Percentiles rank a stretch among this genome's conserved stretches.
phyloP scores from a whole-genome alignment of 1,140 invertebrate genomes.

The Plodia interpunctella region DNA sequence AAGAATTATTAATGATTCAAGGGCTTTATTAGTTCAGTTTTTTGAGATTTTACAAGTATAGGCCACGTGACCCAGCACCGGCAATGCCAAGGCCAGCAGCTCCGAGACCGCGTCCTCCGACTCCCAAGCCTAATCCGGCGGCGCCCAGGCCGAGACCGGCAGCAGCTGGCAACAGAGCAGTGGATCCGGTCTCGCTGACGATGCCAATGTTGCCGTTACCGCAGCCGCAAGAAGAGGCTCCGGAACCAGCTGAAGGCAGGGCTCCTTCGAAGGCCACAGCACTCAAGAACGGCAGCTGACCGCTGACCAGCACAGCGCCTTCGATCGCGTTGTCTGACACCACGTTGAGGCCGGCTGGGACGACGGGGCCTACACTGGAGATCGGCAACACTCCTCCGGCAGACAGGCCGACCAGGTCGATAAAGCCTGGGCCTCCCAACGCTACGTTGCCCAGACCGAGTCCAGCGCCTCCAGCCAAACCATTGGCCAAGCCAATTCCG shows the following conservation, averaged over 20 bases:
- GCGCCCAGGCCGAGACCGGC: constrained; percentile 11
- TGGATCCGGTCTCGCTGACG: constrained; percentile 5
- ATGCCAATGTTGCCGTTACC: constrained; percentile 30
- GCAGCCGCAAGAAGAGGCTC: constrained; percentile 21
- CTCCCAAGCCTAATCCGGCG: not conserved
- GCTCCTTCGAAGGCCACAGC: constrained; percentile 36
- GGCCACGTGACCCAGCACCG: not conserved
- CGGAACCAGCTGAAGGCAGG: constrained; percentile 26
- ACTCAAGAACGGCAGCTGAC: constrained; percentile 39
- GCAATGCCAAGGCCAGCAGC: not conserved
- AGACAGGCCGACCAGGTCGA: not conserved
- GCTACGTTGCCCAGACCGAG: not conserved
- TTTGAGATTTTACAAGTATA: not conserved
- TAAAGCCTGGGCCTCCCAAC: not conserved
- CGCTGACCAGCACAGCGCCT: constrained; percentile 32
- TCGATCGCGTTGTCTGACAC: constrained; percentile 22
- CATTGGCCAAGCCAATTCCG: not conserved
- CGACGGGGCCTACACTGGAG: constrained; percentile 21
- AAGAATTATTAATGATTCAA: no score
- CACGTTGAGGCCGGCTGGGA: constrained; percentile 26
- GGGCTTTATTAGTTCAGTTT: no score
- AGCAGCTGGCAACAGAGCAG: not conserved
- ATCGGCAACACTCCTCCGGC: not conserved
- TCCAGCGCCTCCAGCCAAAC: constrained; percentile 4
- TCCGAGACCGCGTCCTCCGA: not conserved